These are phyloP conservation scores for Rhizomys pruinosus DNA, from an alignment of 2,113 vertebrate genomes.

Conservation along the genomic window DNA sequence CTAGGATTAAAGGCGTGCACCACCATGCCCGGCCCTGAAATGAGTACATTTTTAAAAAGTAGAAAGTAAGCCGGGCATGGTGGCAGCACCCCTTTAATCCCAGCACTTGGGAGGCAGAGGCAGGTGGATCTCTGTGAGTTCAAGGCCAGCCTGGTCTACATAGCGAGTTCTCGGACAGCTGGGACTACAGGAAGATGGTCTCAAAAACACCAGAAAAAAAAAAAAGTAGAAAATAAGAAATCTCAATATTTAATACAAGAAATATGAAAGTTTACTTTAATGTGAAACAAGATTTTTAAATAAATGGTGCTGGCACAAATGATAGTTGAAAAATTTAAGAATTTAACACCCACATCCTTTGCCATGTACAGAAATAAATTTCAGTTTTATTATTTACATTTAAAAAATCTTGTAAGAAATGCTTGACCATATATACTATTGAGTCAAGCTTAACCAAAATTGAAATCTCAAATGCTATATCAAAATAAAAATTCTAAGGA, in stretches of 20 bases:
- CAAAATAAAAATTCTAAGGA: slow-evolving; percentile 36
- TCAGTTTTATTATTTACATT: not conserved
- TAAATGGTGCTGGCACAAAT: slow-evolving; percentile 9
- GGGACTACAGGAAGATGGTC: too few relatives aligned
- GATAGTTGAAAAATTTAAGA: not conserved
- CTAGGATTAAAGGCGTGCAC: too few relatives aligned
- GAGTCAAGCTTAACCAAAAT: slow-evolving; percentile 20
- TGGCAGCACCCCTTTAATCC: too few relatives aligned
- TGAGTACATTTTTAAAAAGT: not conserved
- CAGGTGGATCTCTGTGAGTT: too few relatives aligned
- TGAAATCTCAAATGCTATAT: slow-evolving; percentile 13
- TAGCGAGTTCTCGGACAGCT: too few relatives aligned
- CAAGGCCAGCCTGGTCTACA: too few relatives aligned
- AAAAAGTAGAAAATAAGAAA: slow-evolving; percentile 25
- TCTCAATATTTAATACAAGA: slow-evolving; percentile 31
- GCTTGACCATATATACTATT: not conserved
- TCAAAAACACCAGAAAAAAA: too few relatives aligned
- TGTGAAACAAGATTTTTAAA: slow-evolving; percentile 30
- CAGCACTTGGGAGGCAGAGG: too few relatives aligned
- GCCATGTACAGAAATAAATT: not conserved
- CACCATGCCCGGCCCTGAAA: not conserved
- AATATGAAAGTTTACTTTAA: not conserved
- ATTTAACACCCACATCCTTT: not conserved
- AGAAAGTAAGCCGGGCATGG: slow-evolving; percentile 31
- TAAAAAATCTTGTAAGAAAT: slow-evolving; percentile 12